These are phyloP conservation scores for Apis florea DNA, from an alignment of 1,140 invertebrate species.

Conservation along the genomic window DNA sequence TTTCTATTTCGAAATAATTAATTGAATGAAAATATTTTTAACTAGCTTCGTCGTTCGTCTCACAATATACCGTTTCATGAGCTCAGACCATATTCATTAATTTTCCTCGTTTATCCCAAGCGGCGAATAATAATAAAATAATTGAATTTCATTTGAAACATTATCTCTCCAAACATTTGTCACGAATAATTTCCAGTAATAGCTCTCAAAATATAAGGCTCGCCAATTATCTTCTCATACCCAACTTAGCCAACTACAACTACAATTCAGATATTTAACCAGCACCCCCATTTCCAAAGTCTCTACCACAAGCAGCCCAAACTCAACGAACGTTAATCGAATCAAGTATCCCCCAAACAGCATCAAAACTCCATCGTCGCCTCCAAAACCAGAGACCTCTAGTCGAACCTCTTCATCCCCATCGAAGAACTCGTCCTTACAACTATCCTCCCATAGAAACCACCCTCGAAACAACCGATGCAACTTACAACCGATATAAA, in stretches of 20 bases:
- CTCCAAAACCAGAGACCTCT: constrained; percentile 6
- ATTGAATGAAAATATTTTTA: background rate
- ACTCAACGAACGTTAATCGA: constrained; percentile 28
- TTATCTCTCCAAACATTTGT: background rate
- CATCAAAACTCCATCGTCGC: constrained; percentile 39
- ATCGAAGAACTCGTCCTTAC: background rate
- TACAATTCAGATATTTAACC: background rate
- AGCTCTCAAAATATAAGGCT: background rate
- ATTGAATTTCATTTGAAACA: background rate
- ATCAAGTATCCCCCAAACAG: constrained; percentile 24
- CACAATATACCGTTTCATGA: background rate
- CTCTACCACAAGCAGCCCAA: background rate
- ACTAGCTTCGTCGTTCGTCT: background rate
- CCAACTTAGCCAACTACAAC: too few relatives aligned
- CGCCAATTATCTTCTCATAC: too few relatives aligned
- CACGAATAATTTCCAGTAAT: background rate
- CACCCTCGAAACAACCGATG: background rate
- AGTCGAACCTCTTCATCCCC: constrained; percentile 1
- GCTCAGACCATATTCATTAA: background rate
- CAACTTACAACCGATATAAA: background rate
- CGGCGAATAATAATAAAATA: background rate
- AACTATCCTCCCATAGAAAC: background rate
- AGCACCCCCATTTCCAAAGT: background rate
- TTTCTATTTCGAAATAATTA: background rate
- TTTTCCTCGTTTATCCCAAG: background rate